Evolutionary conservation across 2,797 vertebrate species (phyloP).

Genomic region (Scyliorhinus canicula): DNA sequence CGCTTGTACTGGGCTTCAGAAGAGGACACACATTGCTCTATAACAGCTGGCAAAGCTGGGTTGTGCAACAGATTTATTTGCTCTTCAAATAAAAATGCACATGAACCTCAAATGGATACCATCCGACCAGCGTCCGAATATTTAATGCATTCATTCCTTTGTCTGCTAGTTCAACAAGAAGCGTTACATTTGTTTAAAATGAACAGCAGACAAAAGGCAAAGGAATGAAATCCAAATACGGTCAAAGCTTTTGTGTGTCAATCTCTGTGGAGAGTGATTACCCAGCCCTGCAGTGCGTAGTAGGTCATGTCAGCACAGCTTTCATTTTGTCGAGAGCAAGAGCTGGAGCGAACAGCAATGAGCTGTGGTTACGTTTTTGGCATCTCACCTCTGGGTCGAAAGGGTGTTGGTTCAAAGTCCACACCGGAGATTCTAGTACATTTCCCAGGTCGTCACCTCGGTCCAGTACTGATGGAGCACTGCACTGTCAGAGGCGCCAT

Average conservation of each 20-base stretch:
- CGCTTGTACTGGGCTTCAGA: neutral
- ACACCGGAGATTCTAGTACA: neutral
- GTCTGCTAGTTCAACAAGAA: neutral
- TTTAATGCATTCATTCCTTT: neutral
- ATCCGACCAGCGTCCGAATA: neutral
- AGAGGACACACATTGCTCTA: neutral
- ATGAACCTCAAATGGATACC: neutral
- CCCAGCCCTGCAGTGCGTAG: neutral
- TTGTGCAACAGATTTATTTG: neutral
- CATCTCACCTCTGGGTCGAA: neutral
- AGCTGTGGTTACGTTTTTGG: neutral
- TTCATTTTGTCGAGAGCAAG: neutral
- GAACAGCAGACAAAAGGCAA: neutral
- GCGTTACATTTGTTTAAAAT: neutral
- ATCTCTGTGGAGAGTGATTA: neutral
- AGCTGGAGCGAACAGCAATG: neutral
- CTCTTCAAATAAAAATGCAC: neutral
- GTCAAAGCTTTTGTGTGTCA: no score
- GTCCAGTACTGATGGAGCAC: neutral
- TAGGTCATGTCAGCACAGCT: neutral
- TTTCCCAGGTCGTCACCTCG: neutral
- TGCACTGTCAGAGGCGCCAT: neutral
- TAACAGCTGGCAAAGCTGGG: neutral
- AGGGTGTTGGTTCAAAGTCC: neutral
- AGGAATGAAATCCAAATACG: neutral